Base-by-base conservation (phyloP, 2,113 vertebrate species). In the Melospiza melodia region DNA sequence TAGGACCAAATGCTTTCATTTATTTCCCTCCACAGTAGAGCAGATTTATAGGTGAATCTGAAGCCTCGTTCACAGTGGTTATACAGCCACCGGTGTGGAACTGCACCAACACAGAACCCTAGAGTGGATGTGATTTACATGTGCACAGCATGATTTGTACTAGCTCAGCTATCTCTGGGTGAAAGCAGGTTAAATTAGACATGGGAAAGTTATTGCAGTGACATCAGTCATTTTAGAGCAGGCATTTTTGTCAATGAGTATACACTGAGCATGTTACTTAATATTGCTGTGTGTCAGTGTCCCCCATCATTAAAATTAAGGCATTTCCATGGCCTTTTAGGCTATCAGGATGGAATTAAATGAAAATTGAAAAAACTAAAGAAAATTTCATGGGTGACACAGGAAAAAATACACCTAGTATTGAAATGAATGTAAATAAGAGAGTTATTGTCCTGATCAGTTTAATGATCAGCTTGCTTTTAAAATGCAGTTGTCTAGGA, bases 1-100 rank as follows among this genome's bases (percentile, higher is more conserved):
- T 93, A 84, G 61, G 41, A 89, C 76, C 39, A 83, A 92, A 81
- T 89, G 80, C 75, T 93, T 94, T 90, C 43, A 90, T 87, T 94
- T 95, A 89, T 94, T 97, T 93, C 55, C 46, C 52, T 88, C 51
- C 62, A 51, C 67, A 68, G 20, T 23, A 83, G 74, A 61, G 16
- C 78, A 94, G 84, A 94, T 94, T 94, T 91, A 93, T 83, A 74
- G 84, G 25, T 0, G 4, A 87, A 65, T 51, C 23, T 66, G 65
- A 75, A 87, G 68, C 37, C 71, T 69, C 33, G 54, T 77, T 93
- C 91, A 59, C 79, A 74, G 13, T 57, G 51, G 59, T 85, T 79
- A 25, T 94, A 69, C 37, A 85, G 69, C 81, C 69, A 54, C 51
- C 73, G 76, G 67, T 15, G 71, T 85, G 78, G 87, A 95, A 85